phyloP scores from a whole-genome alignment of 30 jellyfish, hydroid and myxozoan genomes.

The Cassiopea xamachana region DNA sequence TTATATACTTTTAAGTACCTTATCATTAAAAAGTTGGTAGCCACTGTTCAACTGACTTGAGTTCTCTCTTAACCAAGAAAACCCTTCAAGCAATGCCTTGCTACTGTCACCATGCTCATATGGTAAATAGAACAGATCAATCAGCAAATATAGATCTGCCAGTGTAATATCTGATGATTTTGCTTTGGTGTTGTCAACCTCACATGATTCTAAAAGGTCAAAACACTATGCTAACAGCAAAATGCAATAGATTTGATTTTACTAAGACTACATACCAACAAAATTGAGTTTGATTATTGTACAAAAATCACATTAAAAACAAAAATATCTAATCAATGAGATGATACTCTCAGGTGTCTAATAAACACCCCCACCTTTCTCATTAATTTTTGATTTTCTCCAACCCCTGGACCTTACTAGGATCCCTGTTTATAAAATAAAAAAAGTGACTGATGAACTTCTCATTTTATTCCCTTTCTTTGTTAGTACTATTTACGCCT shows the following conservation, averaged over 20 bases:
- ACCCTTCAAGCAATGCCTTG: constrained; percentile 66
- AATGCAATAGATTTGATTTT: too few species aligned
- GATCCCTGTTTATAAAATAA: too few species aligned
- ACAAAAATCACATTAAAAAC: too few species aligned
- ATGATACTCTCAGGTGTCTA: too few species aligned
- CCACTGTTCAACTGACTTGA: constrained; percentile 63
- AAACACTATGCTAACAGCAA: background rate
- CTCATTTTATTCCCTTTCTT: too few species aligned
- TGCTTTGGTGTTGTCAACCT: background rate
- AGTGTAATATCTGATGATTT: constrained; percentile 55
- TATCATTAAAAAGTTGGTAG: constrained; percentile 86
- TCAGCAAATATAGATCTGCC: constrained; percentile 69
- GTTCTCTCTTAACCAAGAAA: constrained; percentile 85
- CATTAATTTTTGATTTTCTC: too few species aligned
- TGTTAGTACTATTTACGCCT: too few species aligned
- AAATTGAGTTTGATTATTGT: background rate
- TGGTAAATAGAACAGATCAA: constrained; percentile 91
- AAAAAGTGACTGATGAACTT: too few species aligned
- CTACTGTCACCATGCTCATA: constrained; percentile 91
- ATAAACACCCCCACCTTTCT: too few species aligned
- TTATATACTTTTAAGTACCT: constrained; percentile 34
- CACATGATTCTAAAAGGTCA: constrained; percentile 17
- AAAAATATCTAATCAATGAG: too few species aligned
- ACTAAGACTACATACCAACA: background rate
- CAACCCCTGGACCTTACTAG: too few species aligned